Percentiles rank a stretch among this genome's conserved stretches.
phyloP scores from a whole-genome alignment of 2,888 invertebrate species.

The Chirona hameri region DNA sequence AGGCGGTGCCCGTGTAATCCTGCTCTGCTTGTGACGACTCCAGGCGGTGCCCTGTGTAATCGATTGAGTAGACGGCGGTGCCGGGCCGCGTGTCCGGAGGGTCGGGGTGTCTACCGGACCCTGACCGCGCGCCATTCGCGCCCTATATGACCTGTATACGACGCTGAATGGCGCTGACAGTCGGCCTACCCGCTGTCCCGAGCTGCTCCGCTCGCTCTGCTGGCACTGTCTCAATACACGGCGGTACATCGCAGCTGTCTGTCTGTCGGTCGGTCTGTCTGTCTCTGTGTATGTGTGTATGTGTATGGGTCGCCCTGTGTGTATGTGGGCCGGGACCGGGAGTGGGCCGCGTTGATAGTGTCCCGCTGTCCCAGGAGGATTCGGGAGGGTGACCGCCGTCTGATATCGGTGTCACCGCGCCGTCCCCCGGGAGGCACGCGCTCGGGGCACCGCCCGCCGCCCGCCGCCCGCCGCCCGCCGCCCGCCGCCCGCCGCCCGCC shows the following conservation, averaged over 20 bases:
- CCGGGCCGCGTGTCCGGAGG: neutral
- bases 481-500: too few relatives aligned
- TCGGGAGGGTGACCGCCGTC: too few relatives aligned
- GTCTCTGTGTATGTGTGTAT: too few relatives aligned
- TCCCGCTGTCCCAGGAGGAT: too few relatives aligned
- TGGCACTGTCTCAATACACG: neutral
- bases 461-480: too few relatives aligned
- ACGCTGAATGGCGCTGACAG: neutral
- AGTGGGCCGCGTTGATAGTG: too few relatives aligned
- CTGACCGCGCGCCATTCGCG: neutral
- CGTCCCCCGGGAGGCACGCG: too few relatives aligned
- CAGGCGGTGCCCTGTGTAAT: neutral
- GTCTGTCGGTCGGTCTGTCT: too few relatives aligned
- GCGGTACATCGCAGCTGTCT: neutral
- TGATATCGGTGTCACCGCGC: too few relatives aligned
- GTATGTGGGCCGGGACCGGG: too few relatives aligned
- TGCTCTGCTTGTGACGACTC: neutral
- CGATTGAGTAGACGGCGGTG: neutral
- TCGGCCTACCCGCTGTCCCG: neutral
- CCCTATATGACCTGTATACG: conserved; percentile 7
- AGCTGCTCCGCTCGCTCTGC: neutral
- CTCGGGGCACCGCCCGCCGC: conserved; percentile 32
- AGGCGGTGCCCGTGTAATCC: neutral
- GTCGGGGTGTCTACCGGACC: neutral
- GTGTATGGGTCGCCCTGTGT: too few relatives aligned